Percentiles rank a stretch among this genome's conserved stretches.
These are phyloP conservation scores for Teleiodes luculella DNA, from an alignment of 2,888 invertebrate genomes.

Conservation along the genomic window DNA sequence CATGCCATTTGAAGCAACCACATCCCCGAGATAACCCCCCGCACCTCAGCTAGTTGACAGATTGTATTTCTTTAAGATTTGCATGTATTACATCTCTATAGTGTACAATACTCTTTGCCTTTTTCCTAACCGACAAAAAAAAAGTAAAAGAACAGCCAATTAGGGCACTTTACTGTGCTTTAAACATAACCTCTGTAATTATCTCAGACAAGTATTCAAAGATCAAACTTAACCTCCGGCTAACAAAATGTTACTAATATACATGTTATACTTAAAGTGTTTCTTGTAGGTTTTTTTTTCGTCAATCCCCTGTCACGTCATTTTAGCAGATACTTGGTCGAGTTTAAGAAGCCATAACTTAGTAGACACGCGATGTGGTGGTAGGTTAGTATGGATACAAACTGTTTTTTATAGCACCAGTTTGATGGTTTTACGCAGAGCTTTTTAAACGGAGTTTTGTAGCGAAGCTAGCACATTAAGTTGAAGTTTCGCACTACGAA, in stretches of 20 bases:
- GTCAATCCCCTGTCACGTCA: constrained; percentile 36
- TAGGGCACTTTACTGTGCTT: no score
- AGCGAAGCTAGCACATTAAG: not conserved
- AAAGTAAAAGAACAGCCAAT: no score
- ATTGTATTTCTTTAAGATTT: not conserved
- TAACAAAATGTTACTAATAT: constrained; percentile 10
- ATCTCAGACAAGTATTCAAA: not conserved
- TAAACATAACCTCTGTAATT: not conserved
- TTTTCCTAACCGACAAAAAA: no score
- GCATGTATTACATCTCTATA: not conserved
- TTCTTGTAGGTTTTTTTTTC: constrained; percentile 25
- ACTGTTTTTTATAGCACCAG: not conserved
- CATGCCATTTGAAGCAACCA: no score
- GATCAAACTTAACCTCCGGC: not conserved
- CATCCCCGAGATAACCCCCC: no score
- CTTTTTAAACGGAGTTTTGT: no score
- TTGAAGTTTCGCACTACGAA: no score
- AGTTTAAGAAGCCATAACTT: constrained; percentile 59
- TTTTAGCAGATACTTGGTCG: constrained; percentile 37
- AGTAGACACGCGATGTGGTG: constrained; percentile 52
- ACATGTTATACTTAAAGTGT: constrained; percentile 3
- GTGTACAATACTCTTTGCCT: no score
- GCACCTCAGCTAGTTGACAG: no score
- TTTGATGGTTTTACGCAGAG: no score
- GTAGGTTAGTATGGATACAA: constrained; percentile 27